A percentile compares a stretch with the other conserved stretches of the same genome.
Evolutionary conservation across 2,113 vertebrate genomes (phyloP).

Genomic region (Elanoides forficatus): DNA sequence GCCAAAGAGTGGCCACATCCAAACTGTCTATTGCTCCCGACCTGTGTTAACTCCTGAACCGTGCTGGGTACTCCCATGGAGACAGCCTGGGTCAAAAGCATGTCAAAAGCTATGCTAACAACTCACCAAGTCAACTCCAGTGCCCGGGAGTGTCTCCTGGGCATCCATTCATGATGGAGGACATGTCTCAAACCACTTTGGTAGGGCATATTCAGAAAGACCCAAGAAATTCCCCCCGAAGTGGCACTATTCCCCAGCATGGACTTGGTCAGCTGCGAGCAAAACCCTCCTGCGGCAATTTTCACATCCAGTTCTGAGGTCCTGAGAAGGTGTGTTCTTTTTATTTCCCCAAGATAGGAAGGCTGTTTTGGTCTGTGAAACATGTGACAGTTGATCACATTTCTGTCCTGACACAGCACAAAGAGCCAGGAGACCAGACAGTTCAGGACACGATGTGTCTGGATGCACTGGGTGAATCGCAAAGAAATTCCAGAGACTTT

Average conservation of each 20-base stretch:
- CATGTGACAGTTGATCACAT: background rate
- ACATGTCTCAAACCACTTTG: background rate
- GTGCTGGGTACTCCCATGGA: background rate
- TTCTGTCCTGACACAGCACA: background rate
- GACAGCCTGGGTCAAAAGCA: background rate
- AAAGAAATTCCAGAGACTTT: background rate
- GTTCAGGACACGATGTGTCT: background rate
- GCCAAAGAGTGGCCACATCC: background rate
- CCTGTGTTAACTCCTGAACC: background rate
- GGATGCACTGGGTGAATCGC: background rate
- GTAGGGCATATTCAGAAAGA: background rate
- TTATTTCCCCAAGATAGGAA: background rate
- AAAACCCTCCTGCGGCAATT: background rate
- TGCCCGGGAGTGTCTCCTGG: background rate
- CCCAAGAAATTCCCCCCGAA: background rate
- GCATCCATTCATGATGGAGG: background rate
- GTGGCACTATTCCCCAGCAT: background rate
- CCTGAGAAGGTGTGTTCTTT: background rate
- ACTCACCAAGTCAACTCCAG: background rate
- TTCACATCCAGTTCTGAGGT: background rate
- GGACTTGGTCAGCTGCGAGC: background rate
- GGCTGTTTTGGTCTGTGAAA: background rate
- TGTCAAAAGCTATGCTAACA: background rate
- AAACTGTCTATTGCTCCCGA: background rate
- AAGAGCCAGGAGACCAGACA: background rate